phyloP scores from a whole-genome alignment of 2,888 invertebrate genomes.

The Halictus quadricinctus region DNA sequence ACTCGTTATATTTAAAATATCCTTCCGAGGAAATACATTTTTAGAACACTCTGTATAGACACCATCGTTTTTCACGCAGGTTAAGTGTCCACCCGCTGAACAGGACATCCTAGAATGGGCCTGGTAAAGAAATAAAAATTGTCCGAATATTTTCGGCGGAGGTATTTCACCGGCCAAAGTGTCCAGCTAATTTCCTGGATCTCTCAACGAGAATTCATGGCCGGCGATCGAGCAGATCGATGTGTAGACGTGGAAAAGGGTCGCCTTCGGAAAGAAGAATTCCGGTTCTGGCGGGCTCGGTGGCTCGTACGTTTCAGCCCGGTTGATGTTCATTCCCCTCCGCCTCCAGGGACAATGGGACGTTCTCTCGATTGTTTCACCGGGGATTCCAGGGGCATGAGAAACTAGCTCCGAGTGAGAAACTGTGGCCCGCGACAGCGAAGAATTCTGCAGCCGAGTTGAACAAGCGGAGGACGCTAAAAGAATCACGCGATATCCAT shows the following conservation, averaged over 20 bases:
- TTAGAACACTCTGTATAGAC: too few species aligned
- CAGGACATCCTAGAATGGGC: too few species aligned
- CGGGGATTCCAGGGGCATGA: constrained; percentile 66
- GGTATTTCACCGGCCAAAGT: not conserved
- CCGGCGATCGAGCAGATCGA: constrained; percentile 21
- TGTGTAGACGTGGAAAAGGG: not conserved
- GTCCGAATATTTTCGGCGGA: not conserved
- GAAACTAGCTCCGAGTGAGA: constrained; percentile 61
- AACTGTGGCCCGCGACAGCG: constrained; percentile 26
- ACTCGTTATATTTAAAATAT: too few species aligned
- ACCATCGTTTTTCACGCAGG: too few species aligned
- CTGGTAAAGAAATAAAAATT: not conserved
- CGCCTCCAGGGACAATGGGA: constrained; percentile 63
- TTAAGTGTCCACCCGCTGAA: too few species aligned
- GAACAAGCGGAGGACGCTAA: constrained; percentile 28
- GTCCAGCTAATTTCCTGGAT: constrained; percentile 13
- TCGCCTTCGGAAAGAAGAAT: constrained; percentile 44
- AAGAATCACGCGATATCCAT: constrained; percentile 46
- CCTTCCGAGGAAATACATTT: too few species aligned
- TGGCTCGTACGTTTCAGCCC: constrained; percentile 56
- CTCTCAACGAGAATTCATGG: constrained; percentile 8
- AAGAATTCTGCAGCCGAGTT: constrained; percentile 21
- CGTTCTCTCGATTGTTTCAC: constrained; percentile 76
- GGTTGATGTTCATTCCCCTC: constrained; percentile 54
- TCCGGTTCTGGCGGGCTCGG: constrained; percentile 15